Percentiles rank a stretch among this genome's conserved stretches.
Evolutionary conservation across 2,797 vertebrate species (phyloP).

Genomic region (Tiaroga cobitis): DNA sequence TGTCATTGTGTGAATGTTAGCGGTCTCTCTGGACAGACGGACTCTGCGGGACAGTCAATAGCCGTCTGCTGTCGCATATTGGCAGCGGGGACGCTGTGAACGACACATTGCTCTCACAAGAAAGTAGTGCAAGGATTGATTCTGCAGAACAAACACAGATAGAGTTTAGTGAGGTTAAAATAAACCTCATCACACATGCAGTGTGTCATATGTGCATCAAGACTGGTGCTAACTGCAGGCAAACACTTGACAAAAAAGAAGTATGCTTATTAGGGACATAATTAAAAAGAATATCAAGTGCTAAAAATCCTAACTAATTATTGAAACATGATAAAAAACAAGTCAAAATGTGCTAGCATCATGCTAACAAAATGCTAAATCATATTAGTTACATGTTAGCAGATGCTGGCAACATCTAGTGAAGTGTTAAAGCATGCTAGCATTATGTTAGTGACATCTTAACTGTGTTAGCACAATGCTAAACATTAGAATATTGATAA

Average conservation of each 20-base stretch:
- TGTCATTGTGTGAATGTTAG: constrained; percentile 1
- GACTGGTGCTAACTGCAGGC: neutral
- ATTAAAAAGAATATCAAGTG: neutral
- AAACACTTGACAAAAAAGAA: neutral
- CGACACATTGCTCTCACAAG: constrained; percentile 24
- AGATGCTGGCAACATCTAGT: too few relatives aligned
- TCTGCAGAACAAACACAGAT: constrained; percentile 26
- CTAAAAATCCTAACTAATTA: neutral
- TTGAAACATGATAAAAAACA: too few relatives aligned
- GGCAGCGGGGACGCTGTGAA: constrained; percentile 49
- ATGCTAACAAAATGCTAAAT: too few relatives aligned
- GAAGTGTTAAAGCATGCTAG: neutral
- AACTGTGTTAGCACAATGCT: neutral
- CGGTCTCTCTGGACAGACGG: constrained; percentile 64
- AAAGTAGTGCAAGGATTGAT: constrained; percentile 35
- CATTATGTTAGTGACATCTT: accelerated
- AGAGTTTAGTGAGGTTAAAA: neutral
- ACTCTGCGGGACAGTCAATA: constrained; percentile 56
- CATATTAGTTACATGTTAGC: too few relatives aligned
- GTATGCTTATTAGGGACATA: too few relatives aligned
- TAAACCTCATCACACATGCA: neutral
- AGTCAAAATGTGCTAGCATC: too few relatives aligned
- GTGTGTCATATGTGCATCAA: constrained; percentile 7
- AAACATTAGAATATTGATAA: neutral
- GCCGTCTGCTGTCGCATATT: constrained; percentile 59